These are phyloP conservation scores for Turritopsis rubra DNA, from an alignment of 30 jellyfish, hydroid and myxozoan species.

Conservation along the genomic window DNA sequence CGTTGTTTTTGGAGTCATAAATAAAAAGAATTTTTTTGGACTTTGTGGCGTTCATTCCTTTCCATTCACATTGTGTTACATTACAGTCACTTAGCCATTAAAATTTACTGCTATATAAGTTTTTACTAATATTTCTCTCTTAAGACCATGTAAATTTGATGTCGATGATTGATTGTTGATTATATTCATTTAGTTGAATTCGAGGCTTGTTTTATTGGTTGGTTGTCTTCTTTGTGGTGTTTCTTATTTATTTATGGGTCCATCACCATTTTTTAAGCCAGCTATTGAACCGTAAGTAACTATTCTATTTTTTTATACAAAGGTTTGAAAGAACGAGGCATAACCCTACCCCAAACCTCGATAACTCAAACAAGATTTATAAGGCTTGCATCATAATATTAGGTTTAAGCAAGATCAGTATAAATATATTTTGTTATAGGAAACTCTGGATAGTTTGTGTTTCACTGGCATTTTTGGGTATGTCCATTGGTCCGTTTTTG, in stretches of 20 bases:
- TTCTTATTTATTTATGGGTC: conserved; percentile 56
- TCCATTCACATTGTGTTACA: background rate
- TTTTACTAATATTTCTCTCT: background rate
- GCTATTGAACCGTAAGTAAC: conserved; percentile 38
- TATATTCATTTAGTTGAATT: conserved; percentile 7
- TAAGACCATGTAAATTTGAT: background rate
- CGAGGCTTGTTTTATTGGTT: conserved; percentile 21
- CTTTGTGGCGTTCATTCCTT: background rate
- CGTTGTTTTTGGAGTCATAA: too few relatives aligned
- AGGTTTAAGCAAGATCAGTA: too few relatives aligned
- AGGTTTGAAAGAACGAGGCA: too few relatives aligned
- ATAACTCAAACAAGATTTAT: too few relatives aligned
- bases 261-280: conserved; percentile 51
- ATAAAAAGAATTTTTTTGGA: too few relatives aligned
- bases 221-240: conserved; percentile 34
- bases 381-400: too few relatives aligned
- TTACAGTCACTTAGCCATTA: background rate
- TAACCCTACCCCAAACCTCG: too few relatives aligned
- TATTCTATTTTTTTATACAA: background rate
- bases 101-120: background rate
- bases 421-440: background rate
- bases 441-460: conserved; percentile 60
- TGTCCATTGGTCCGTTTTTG: conserved; percentile 52
- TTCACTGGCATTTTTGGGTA: conserved; percentile 51
- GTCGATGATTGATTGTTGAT: background rate